These are phyloP conservation scores for Ypsolopha sequella DNA, from an alignment of 2,888 invertebrate species.

Conservation along the genomic window DNA sequence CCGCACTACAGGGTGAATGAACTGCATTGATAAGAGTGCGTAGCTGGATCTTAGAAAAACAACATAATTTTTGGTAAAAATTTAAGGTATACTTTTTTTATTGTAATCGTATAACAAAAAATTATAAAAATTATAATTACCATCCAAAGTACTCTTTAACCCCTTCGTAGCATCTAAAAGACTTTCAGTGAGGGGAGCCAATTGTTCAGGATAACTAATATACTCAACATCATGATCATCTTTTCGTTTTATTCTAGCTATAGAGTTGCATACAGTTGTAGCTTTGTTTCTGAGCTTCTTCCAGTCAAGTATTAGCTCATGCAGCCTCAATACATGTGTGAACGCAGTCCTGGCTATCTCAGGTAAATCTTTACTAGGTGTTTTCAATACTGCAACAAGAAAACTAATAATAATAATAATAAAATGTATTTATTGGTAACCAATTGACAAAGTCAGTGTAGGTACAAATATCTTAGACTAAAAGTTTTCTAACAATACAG, in stretches of 20 bases:
- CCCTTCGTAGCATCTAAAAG: slow-evolving; percentile 31
- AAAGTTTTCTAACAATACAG: no score
- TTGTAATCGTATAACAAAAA: no score
- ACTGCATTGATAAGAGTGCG: no score
- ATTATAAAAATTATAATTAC: slow-evolving; percentile 18
- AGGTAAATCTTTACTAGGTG: slow-evolving; percentile 39
- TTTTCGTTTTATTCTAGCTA: slow-evolving; percentile 34
- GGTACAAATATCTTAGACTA: no score
- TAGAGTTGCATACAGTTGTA: slow-evolving; percentile 31
- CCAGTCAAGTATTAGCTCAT: slow-evolving; percentile 42
- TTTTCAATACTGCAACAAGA: slow-evolving; percentile 38
- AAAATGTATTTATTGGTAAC: no score
- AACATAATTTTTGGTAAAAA: no score
- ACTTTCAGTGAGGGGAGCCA: slow-evolving; percentile 33
- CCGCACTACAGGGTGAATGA: no score
- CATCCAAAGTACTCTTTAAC: slow-evolving; percentile 35
- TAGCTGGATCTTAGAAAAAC: no score
- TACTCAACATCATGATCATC: slow-evolving; percentile 21
- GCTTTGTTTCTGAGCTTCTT: slow-evolving; percentile 38
- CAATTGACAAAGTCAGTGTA: no score
- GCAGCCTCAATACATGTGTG: slow-evolving; percentile 42
- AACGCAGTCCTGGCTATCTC: slow-evolving; percentile 50
- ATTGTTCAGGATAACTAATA: slow-evolving; percentile 31
- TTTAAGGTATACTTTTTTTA: no score
- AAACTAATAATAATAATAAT: no score